Conservation (phyloP, 2,113 vertebrate genomes). For the Sardina pilchardus region DNA sequence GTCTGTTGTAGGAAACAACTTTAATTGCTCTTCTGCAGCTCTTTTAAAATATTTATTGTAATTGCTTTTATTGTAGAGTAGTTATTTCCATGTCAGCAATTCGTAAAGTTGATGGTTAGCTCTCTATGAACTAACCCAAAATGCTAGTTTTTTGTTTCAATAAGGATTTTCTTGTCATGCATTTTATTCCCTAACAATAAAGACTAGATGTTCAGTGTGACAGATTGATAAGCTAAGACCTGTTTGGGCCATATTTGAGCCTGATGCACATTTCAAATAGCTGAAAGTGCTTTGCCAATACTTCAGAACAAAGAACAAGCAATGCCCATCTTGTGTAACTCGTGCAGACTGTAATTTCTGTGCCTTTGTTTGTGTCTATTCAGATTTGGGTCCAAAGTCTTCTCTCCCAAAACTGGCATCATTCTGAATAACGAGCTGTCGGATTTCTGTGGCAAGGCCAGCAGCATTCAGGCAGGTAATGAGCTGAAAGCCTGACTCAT, state of each 20-base stretch:
- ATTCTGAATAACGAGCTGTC: conserved; percentile 92
- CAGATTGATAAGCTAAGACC: too few species aligned
- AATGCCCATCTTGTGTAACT: not conserved
- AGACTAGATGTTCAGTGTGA: not conserved
- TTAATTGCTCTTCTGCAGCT: not conserved
- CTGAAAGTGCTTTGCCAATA: not conserved
- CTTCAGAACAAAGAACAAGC: not conserved
- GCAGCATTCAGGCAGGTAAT: conserved; percentile 68
- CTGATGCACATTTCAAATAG: not conserved
- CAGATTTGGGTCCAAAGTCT: conserved; percentile 88
- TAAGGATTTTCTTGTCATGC: not conserved
- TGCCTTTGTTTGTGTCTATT: not conserved
- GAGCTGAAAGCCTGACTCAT: not conserved
- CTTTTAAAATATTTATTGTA: not conserved
- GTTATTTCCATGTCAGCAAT: not conserved
- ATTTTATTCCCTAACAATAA: not conserved
- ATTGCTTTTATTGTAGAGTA: not conserved
- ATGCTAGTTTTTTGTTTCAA: not conserved
- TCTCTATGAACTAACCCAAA: not conserved
- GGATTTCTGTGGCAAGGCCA: conserved; percentile 79
- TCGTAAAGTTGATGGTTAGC: not conserved
- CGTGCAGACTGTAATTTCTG: not conserved
- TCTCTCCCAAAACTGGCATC: conserved; percentile 84
- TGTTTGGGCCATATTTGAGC: too few species aligned
- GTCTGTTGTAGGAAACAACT: not conserved